Evolutionary conservation across 2,888 invertebrate genomes (phyloP).

Genomic region (Tetheella fluctuosa): DNA sequence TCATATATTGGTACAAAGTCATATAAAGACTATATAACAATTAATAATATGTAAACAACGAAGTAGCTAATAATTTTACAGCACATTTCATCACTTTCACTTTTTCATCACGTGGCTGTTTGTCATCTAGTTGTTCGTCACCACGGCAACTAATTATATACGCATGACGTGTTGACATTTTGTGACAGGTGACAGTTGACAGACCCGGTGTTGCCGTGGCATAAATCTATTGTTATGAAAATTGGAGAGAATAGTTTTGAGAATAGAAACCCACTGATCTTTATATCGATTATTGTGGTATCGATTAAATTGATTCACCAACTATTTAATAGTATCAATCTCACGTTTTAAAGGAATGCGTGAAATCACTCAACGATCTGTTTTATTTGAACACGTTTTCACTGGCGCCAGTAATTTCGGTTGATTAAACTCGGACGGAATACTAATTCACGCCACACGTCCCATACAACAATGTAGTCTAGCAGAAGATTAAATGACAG

Average conservation of each 20-base stretch:
- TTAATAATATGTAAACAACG: no score
- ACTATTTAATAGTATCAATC: background rate
- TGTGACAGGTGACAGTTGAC: constrained; percentile 28
- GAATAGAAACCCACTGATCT: background rate
- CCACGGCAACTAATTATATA: constrained; percentile 37
- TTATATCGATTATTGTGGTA: background rate
- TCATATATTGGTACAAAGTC: no score
- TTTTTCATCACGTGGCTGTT: constrained; percentile 6
- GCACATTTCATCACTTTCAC: constrained; percentile 37
- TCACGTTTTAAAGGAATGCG: background rate
- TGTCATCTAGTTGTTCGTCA: constrained; percentile 28
- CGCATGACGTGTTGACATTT: constrained; percentile 34
- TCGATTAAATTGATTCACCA: background rate
- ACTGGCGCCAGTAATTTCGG: constrained; percentile 5
- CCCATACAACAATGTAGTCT: background rate
- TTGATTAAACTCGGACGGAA: background rate
- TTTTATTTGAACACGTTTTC: constrained; percentile 1
- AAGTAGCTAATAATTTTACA: constrained; percentile 21
- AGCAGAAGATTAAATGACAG: no score
- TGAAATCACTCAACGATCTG: background rate
- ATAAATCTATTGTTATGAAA: constrained; percentile 11
- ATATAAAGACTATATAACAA: no score
- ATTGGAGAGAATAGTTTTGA: constrained; percentile 3
- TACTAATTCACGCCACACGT: background rate
- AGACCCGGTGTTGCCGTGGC: constrained; percentile 7